Evolutionary conservation across 2,113 vertebrate genomes (phyloP).

Genomic region (Empidonax traillii): DNA sequence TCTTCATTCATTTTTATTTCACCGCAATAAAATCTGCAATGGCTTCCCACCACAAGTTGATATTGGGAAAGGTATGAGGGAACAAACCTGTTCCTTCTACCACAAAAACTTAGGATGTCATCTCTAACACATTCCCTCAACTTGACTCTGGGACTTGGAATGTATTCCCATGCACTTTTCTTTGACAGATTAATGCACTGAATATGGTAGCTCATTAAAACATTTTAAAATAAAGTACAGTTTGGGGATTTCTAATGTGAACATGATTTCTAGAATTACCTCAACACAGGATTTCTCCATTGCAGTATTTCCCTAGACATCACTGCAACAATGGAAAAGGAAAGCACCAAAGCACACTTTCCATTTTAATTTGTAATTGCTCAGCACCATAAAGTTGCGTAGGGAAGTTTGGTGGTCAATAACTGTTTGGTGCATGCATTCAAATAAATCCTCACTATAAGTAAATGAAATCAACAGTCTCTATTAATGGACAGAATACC

Average conservation of each 20-base stretch:
- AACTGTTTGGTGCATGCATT: constrained; percentile 22
- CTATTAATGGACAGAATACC: neutral
- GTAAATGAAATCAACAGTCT: constrained; percentile 37
- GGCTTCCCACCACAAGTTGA: neutral
- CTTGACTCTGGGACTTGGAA: neutral
- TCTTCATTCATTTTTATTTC: neutral
- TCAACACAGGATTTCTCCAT: constrained; percentile 18
- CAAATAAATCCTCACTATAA: constrained; percentile 28
- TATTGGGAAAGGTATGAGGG: neutral
- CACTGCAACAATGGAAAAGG: constrained; percentile 13
- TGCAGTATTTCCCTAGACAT: constrained; percentile 33
- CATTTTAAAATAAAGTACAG: constrained; percentile 48
- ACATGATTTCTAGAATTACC: constrained; percentile 55
- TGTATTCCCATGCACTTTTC: constrained; percentile 19
- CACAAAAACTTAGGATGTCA: neutral
- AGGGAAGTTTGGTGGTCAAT: neutral
- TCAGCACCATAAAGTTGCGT: constrained; percentile 30
- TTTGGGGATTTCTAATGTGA: constrained; percentile 49
- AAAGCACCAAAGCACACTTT: constrained; percentile 37
- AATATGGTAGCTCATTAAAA: constrained; percentile 40
- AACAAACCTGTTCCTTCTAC: neutral
- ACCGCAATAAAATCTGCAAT: neutral
- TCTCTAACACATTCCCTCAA: neutral
- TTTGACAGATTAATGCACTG: constrained; percentile 44
- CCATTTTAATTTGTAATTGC: constrained; percentile 62